phyloP scores from a whole-genome alignment of 2,888 invertebrate genomes.

The Nowickia ferox region DNA sequence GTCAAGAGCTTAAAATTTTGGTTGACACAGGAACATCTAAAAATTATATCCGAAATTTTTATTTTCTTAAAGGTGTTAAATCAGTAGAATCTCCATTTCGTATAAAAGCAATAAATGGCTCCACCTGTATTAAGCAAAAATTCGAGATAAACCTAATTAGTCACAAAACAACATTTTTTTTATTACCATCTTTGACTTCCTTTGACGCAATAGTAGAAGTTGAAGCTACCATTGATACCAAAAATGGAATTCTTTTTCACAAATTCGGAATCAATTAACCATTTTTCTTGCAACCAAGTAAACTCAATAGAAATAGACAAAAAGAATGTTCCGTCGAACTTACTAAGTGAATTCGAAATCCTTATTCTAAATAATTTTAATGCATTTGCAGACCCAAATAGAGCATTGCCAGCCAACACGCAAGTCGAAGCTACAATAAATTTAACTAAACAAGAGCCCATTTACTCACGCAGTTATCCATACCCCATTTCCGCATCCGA shows the following conservation, averaged over 20 bases:
- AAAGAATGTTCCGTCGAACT: not conserved
- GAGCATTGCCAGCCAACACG: conserved; percentile 20
- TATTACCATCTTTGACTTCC: conserved; percentile 32
- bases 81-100: conserved; percentile 36
- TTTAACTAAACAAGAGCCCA: not conserved
- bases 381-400: conserved; percentile 37
- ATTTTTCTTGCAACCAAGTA: conserved; percentile 30
- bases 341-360: conserved; percentile 2
- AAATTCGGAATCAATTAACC: conserved; percentile 34
- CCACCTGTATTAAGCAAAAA: conserved; percentile 19
- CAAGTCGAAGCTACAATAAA: too few species aligned
- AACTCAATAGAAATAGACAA: conserved; percentile 15
- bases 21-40: conserved; percentile 51
- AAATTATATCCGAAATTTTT: conserved; percentile 43
- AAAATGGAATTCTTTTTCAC: conserved; percentile 49
- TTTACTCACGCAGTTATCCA: conserved; percentile 30
- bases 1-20: conserved; percentile 38
- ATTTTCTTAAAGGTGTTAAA: conserved; percentile 36
- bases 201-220: conserved; percentile 60
- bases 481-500: conserved; percentile 47
- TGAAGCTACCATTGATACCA: conserved; percentile 57
- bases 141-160: conserved; percentile 47
- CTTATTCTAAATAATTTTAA: conserved; percentile 18
- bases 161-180: conserved; percentile 57
- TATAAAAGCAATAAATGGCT: conserved; percentile 64